Evolutionary conservation across 2,797 vertebrate genomes (phyloP).

Genomic region (Crypturellus tataupa): DNA sequence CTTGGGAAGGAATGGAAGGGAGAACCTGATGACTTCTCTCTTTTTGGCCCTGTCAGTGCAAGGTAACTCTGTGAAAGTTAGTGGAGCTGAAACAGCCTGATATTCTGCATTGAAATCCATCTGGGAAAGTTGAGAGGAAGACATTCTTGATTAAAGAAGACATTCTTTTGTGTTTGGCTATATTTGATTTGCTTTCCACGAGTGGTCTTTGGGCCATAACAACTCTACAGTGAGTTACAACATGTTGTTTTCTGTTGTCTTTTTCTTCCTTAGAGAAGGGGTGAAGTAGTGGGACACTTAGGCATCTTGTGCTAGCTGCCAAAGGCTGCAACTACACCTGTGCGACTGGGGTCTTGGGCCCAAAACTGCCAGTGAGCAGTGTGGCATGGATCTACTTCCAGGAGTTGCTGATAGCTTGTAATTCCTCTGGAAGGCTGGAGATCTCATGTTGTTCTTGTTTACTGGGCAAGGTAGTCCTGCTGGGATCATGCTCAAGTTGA

Average conservation of each 20-base stretch:
- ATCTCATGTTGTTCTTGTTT: background rate
- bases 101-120: background rate
- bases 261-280: fast-evolving
- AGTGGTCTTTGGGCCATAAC: background rate
- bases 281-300: background rate
- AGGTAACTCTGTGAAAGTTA: background rate
- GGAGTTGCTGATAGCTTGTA: background rate
- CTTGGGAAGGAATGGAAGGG: background rate
- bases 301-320: background rate
- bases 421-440: conserved; percentile 6
- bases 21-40: background rate
- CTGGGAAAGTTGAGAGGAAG: background rate
- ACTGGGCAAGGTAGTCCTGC: background rate
- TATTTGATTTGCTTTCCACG: conserved; percentile 3
- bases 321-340: background rate
- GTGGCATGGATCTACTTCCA: background rate
- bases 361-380: background rate
- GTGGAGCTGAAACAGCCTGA: background rate
- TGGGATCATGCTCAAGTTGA: background rate
- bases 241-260: background rate
- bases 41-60: background rate
- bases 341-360: background rate
- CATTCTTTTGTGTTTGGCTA: background rate
- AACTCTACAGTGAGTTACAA: background rate
- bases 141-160: background rate